Base-by-base conservation (phyloP, 2,797 vertebrate genomes). In the Mormyrus proboscirostris region DNA sequence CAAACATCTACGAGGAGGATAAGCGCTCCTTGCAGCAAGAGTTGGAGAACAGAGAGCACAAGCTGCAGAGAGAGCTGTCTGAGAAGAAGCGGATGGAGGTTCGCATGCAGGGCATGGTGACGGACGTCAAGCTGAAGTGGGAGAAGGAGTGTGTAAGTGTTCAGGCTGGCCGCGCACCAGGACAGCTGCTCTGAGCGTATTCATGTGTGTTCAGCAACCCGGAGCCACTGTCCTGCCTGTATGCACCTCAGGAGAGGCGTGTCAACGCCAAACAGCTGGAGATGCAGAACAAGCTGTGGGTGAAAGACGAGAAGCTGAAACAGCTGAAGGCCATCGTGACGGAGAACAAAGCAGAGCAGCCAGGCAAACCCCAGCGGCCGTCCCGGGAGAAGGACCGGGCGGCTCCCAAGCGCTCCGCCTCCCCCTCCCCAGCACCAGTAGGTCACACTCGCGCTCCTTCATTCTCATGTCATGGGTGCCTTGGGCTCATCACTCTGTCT, bases 221-320 rank as follows among this genome's bases (percentile, higher is more conserved):
- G n/a, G 29, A 12, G 16, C 44, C 22, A 8, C 16, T 1, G 10
- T 47, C 19, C 59, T 49, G 22, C 25, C 14, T 0, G 25, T 51
- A 0, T 50, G 7, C n/a, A 14, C 1, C 3, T 1, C 25, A 96
- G 98, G 98, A 98, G 89, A 95, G 98, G 1, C 95, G 97, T 0
- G 98, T 99, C 51, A 98, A 98, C 0, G 98, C 98, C 85, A 99
- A 99, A 90, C 97, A 99, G 93, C 93, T 99, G 90, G 98, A 99
- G 94, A 97, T 99, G 98, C 98, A 99, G 95, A 99, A 99, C 94
- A 98, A 99, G 92, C 95, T 99, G 84, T 99, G 98, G 98, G 98
- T 99, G 90, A 99, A 99, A 92, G 98, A 99, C 8, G 98, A 99
- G 88, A 99, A 99, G 90, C 93, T 99, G 92, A 99, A 99, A 92